A percentile compares a stretch with the other conserved stretches of the same genome.
Conservation (phyloP, 1,140 invertebrate genomes). For the Nebria ingens region DNA sequence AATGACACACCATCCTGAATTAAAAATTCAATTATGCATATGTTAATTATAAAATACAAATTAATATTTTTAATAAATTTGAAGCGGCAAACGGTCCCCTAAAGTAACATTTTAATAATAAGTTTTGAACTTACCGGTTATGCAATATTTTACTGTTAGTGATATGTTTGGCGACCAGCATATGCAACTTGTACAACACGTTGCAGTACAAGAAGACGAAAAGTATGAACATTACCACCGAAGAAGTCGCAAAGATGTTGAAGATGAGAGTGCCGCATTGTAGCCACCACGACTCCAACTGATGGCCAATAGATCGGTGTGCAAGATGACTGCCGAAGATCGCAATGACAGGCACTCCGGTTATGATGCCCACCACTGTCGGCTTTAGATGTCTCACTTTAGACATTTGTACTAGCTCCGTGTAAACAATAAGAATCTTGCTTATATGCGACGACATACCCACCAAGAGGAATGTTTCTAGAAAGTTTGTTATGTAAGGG, state of each 20-base stretch:
- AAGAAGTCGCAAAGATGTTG: constrained; percentile 44
- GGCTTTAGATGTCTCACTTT: constrained; percentile 40
- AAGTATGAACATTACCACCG: constrained; percentile 39
- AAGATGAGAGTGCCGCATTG: constrained; percentile 41
- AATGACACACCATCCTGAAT: too few species aligned
- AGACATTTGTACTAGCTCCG: constrained; percentile 40
- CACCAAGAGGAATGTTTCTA: constrained; percentile 43
- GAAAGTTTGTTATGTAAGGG: constrained; percentile 28
- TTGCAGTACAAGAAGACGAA: constrained; percentile 43
- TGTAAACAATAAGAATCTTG: constrained; percentile 45
- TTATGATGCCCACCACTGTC: constrained; percentile 46
- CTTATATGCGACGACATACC: constrained; percentile 47
- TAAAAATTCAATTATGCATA: too few species aligned
- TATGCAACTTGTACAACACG: constrained; percentile 39
- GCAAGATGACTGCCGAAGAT: constrained; percentile 45
- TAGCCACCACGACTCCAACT: constrained; percentile 47
- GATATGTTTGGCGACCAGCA: constrained; percentile 33
- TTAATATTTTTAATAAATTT: too few species aligned
- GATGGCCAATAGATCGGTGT: constrained; percentile 40
- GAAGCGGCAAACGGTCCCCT: too few species aligned
- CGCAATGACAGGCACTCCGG: constrained; percentile 45
- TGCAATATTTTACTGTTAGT: constrained; percentile 35
- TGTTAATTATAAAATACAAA: too few species aligned
- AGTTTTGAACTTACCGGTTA: constrained; percentile 28
- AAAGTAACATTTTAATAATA: too few species aligned